A percentile compares a stretch with the other conserved stretches of the same genome.
phyloP scores from a whole-genome alignment of 1,140 invertebrate species.

The Propsilocerus akamusi region DNA sequence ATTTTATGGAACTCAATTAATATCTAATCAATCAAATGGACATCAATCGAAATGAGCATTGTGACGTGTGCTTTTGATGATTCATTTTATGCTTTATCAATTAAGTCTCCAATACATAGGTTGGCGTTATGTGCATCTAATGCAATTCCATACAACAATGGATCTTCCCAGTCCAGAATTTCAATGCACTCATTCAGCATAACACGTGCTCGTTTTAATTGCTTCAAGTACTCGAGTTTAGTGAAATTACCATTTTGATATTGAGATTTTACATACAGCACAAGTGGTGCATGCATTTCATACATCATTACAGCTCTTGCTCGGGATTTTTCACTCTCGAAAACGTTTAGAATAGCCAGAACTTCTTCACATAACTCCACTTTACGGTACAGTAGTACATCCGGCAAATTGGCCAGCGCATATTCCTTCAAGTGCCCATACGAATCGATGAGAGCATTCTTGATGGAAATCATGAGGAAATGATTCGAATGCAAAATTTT shows the following conservation, averaged over 20 bases:
- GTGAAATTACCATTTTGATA: neutral
- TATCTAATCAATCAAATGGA: too few species aligned
- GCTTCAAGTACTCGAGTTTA: neutral
- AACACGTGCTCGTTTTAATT: neutral
- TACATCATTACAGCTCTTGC: slow-evolving; percentile 59
- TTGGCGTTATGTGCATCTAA: too few species aligned
- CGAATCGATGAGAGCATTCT: slow-evolving; percentile 47
- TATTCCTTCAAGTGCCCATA: slow-evolving; percentile 57
- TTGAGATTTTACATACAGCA: slow-evolving; percentile 39
- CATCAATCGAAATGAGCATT: too few species aligned
- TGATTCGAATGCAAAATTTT: slow-evolving; percentile 52
- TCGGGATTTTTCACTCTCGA: slow-evolving; percentile 55
- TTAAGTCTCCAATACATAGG: too few species aligned
- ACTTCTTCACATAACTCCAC: slow-evolving; percentile 47
- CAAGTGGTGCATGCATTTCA: slow-evolving; percentile 54
- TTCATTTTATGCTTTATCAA: too few species aligned
- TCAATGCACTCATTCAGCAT: neutral
- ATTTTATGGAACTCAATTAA: too few species aligned
- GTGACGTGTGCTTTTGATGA: too few species aligned
- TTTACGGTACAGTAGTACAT: slow-evolving; percentile 53
- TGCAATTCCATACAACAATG: too few species aligned
- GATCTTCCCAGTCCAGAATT: neutral
- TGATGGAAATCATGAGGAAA: slow-evolving; percentile 38
- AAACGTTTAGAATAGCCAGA: slow-evolving; percentile 42
- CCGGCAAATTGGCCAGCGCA: slow-evolving; percentile 45